Evolutionary conservation across 1,140 invertebrate species (phyloP).

Genomic region (Bursaphelenchus mucronatus): DNA sequence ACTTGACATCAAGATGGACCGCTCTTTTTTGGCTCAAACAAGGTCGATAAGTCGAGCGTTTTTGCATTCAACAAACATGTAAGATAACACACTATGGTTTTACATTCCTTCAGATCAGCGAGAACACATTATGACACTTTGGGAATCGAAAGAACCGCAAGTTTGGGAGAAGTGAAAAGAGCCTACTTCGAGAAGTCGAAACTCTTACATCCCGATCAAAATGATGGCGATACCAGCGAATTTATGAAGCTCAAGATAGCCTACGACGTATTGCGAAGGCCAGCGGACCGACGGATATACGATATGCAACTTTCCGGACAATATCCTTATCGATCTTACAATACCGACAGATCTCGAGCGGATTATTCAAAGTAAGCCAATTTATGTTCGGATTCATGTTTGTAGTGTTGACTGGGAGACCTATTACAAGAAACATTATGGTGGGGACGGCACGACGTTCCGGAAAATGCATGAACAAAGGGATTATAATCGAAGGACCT

Average conservation of each 20-base stretch:
- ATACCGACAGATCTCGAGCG: neutral
- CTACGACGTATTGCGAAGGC: conserved; percentile 13
- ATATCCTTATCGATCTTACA: too few species aligned
- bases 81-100: neutral
- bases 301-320: neutral
- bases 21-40: neutral
- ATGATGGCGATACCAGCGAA: conserved; percentile 5
- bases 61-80: conserved; percentile 4
- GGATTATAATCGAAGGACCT: conserved; percentile 3
- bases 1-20: too few species aligned
- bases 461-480: neutral
- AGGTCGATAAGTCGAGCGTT: neutral
- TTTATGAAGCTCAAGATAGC: conserved; percentile 25
- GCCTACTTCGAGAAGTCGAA: conserved; percentile 26
- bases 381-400: neutral
- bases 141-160: conserved; percentile 17
- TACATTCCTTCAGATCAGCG: neutral
- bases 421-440: conserved; percentile 5
- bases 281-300: conserved; percentile 2
- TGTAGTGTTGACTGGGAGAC: neutral
- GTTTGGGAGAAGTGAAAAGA: conserved; percentile 22
- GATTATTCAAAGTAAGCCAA: neutral
- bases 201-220: conserved; percentile 3
- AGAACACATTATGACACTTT: conserved; percentile 17
- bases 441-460: neutral